Conservation (phyloP, 2,113 vertebrate genomes). For the Seriola rivoliana region DNA sequence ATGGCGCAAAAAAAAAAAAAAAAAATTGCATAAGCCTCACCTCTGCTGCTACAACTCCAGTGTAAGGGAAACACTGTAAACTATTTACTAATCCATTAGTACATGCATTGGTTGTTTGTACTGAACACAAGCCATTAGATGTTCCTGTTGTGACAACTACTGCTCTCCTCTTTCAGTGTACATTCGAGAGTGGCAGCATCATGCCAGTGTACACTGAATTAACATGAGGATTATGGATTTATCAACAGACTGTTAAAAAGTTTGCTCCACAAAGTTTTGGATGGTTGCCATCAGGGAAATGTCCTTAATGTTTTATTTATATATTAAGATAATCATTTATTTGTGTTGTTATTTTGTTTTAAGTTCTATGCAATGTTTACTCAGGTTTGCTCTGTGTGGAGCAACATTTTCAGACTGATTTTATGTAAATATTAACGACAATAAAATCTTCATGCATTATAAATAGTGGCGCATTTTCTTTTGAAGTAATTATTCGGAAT, state of each 20-base stretch:
- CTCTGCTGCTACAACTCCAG: no score
- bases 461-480: background rate
- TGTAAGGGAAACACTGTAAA: no score
- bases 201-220: background rate
- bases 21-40: no score
- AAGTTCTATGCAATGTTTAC: constrained; percentile 35
- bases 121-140: background rate
- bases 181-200: background rate
- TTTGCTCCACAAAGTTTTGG: background rate
- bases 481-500: background rate
- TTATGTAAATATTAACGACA: constrained; percentile 14
- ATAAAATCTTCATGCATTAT: background rate
- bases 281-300: constrained; percentile 15
- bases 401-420: background rate
- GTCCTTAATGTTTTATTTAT: background rate
- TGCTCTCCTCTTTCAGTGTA: background rate
- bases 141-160: background rate
- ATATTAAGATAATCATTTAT: background rate
- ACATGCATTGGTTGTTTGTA: background rate
- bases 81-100: constrained; percentile 8
- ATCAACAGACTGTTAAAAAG: background rate
- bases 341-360: background rate
- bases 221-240: background rate
- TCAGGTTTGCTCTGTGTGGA: constrained; percentile 32
- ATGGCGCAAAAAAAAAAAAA: no score